Evolutionary conservation across 2,888 invertebrate genomes (phyloP).

Genomic region (Endotricha flammealis): DNA sequence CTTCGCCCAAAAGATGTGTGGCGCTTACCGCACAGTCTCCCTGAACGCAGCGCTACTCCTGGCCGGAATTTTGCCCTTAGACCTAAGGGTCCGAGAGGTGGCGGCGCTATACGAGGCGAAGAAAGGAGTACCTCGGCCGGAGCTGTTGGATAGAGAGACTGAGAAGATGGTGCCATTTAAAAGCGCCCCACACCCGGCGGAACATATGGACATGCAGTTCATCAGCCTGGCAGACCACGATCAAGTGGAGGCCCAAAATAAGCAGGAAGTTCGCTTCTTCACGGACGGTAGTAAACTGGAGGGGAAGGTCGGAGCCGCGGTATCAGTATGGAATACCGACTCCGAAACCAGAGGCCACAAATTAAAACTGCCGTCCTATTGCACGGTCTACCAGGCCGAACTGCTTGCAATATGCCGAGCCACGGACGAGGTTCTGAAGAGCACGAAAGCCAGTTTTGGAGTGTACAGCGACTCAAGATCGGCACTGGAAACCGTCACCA

Average conservation of each 20-base stretch:
- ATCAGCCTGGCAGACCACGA: not conserved
- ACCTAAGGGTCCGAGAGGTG: not conserved
- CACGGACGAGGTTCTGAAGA: not conserved
- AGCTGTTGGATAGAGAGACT: not conserved
- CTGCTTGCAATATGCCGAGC: not conserved
- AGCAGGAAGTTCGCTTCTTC: not conserved
- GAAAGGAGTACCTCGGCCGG: not conserved
- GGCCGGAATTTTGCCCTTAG: not conserved
- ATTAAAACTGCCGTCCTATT: not conserved
- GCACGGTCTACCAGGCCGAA: conserved; percentile 2
- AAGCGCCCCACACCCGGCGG: not conserved
- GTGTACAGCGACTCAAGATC: conserved; percentile 12
- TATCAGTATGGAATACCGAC: not conserved
- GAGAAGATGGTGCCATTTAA: not conserved
- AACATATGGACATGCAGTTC: not conserved
- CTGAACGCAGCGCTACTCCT: not conserved
- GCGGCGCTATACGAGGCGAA: not conserved
- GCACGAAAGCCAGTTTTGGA: not conserved
- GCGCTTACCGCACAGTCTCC: not conserved
- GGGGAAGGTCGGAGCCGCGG: not conserved
- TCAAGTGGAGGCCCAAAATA: not conserved
- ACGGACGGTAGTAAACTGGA: not conserved
- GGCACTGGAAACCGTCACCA: conserved; percentile 1
- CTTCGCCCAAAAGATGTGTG: not conserved
- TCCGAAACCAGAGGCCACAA: not conserved